Base-by-base conservation (phyloP, 2,113 vertebrate species). In the Noturus placidus region DNA sequence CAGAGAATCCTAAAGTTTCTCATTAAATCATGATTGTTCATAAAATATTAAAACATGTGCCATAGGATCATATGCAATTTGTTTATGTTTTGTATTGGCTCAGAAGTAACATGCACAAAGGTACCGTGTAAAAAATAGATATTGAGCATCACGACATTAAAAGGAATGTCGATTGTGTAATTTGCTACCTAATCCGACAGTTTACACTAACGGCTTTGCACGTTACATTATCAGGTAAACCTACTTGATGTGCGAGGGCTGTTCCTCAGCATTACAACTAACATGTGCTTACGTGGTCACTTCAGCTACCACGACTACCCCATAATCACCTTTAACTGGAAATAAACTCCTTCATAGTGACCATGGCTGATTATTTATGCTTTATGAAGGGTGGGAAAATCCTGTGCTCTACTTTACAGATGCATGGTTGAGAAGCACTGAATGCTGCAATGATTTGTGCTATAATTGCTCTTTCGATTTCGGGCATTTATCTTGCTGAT, bases 331-430 rank as follows among this genome's bases (percentile, higher is more conserved):
- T 20, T 22, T 20, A 33, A 38, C 4, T 33, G 65, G 15, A 69
- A 33, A 33, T 33, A 33, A 30, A 17, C 7, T 22, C 35, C 33
- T 35, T 20, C 33, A 72, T 7, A 72, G 69, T 38, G 33, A 72
- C 33, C 33, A 1, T 4, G 6, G 30, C 5, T 67, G n/a, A 30
- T 5, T 5, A 13, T 17, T 33, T 33, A 15, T 14, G 17, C 65
- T 69, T 33, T 17, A 33, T 33, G 19, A 5, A 69, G n/a, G n/a
- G n/a, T 67, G 5, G 35, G 65, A 27, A 74, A 74, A 38, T 38
- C 69, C 42, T 85, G 83, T 85, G 67, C 83, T 84, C 67, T 54
- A 20, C 9, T 35, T 70, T 20, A 70, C 15, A 65, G 59, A 65
- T 2, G 25, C 52, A 13, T 14, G 52, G 52, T 54, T 70, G 15